phyloP scores from a whole-genome alignment of 2,797 vertebrate species.

The Poliocrania exsul region DNA sequence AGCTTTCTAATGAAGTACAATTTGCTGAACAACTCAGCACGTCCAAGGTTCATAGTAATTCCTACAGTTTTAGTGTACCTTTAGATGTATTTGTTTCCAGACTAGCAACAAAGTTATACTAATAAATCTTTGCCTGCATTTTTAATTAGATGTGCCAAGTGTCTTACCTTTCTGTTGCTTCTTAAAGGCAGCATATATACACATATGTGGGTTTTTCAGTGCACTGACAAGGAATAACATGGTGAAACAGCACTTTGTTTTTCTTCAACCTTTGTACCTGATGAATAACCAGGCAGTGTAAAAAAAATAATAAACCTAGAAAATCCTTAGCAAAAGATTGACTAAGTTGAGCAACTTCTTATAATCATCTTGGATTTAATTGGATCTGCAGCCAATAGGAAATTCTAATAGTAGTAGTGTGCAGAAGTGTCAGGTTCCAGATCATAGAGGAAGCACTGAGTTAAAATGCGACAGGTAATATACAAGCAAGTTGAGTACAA shows the following conservation, averaged over 20 bases:
- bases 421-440: slow-evolving; percentile 43
- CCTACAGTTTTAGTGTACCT: neutral
- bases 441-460: neutral
- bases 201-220: slow-evolving; percentile 36
- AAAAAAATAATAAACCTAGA: slow-evolving; percentile 35
- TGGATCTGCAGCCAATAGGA: slow-evolving; percentile 46
- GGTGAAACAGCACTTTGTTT: slow-evolving; percentile 56
- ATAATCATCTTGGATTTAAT: slow-evolving; percentile 62
- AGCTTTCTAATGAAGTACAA: neutral
- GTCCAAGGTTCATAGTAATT: slow-evolving; percentile 21
- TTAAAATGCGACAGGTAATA: neutral
- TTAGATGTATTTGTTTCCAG: slow-evolving; percentile 5
- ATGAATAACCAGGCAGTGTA: slow-evolving; percentile 50
- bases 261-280: slow-evolving; percentile 79
- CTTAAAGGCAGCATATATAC: neutral
- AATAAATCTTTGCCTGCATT: neutral
- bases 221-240: slow-evolving; percentile 39
- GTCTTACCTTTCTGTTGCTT: slow-evolving; percentile 76
- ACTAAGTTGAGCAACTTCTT: slow-evolving; percentile 75
- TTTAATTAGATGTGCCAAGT: neutral
- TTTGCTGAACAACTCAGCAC: neutral
- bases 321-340: slow-evolving; percentile 81
- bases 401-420: neutral
- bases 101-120: neutral
- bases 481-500: neutral